Percentiles rank a stretch among this genome's conserved stretches.
phyloP scores from a whole-genome alignment of 2,113 vertebrate genomes.

The Dolichallabes microphthalmus region DNA sequence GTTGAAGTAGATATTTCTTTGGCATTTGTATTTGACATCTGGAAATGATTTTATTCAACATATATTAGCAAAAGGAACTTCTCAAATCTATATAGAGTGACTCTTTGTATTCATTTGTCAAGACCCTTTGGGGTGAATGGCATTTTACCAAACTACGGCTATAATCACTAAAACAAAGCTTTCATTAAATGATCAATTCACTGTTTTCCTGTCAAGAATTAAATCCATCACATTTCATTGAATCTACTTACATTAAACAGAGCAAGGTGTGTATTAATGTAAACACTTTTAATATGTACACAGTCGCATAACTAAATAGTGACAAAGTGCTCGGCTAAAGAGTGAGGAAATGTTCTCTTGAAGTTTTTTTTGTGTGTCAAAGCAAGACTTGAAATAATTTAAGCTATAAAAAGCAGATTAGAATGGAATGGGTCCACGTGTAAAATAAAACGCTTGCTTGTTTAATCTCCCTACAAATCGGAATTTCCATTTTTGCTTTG shows the following conservation, averaged over 20 bases:
- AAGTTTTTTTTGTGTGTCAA: constrained; percentile 39
- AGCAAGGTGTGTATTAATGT: constrained; percentile 19
- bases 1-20: neutral
- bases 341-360: constrained; percentile 39
- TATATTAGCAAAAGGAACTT: constrained; percentile 48
- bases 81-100: constrained; percentile 44
- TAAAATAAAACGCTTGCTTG: constrained; percentile 36
- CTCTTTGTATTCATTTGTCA: constrained; percentile 8
- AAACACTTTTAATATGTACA: constrained; percentile 40
- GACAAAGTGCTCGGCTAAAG: constrained; percentile 19
- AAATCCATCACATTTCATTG: constrained; percentile 7
- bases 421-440: constrained; percentile 30
- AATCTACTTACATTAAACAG: neutral
- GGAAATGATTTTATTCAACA: constrained; percentile 43
- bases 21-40: neutral
- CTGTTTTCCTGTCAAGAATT: constrained; percentile 13
- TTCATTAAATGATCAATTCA: constrained; percentile 29
- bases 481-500: constrained; percentile 35
- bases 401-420: constrained; percentile 43
- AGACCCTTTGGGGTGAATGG: constrained; percentile 27
- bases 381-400: constrained; percentile 35
- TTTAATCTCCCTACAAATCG: constrained; percentile 34
- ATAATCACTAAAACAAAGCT: constrained; percentile 23
- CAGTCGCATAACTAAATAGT: constrained; percentile 15
- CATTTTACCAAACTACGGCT: constrained; percentile 5